Conservation (phyloP, 2,888 invertebrate species). For the Eupithecia subfuscata region DNA sequence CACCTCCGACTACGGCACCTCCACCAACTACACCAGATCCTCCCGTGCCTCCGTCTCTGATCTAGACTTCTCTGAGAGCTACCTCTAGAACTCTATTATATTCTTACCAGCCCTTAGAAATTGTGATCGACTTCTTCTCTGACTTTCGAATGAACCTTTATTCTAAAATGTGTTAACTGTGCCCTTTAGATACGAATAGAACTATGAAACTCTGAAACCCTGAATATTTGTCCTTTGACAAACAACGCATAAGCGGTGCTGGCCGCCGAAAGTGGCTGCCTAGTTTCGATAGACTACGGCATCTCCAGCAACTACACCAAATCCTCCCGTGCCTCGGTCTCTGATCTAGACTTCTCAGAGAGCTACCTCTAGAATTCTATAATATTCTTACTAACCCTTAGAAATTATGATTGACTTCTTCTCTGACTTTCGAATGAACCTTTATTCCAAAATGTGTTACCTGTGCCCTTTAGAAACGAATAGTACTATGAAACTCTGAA, state of each 20-base stretch:
- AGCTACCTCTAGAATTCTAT: slow-evolving; percentile 87
- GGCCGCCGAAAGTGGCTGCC: background rate
- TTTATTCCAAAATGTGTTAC: background rate
- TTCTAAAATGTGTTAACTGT: background rate
- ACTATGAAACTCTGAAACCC: background rate
- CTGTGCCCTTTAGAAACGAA: background rate
- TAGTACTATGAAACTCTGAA: background rate
- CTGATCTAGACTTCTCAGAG: slow-evolving; percentile 94
- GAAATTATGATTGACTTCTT: background rate
- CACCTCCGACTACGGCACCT: slow-evolving; percentile 91
- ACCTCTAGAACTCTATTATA: slow-evolving; percentile 81
- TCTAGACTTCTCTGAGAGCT: slow-evolving; percentile 94
- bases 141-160: background rate
- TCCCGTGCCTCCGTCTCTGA: slow-evolving; percentile 94
- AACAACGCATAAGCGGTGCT: background rate
- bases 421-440: background rate
- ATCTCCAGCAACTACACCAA: slow-evolving; percentile 92
- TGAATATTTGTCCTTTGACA: background rate
- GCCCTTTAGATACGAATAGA: background rate
- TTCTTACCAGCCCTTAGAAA: background rate
- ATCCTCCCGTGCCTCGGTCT: slow-evolving; percentile 92
- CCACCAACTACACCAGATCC: slow-evolving; percentile 91
- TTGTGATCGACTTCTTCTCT: background rate
- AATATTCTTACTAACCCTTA: background rate
- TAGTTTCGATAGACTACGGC: slow-evolving; percentile 80